A percentile compares a stretch with the other conserved stretches of the same genome.
These are phyloP conservation scores for Hippocampus comes DNA, from an alignment of 2,113 vertebrate genomes.

Conservation along the genomic window DNA sequence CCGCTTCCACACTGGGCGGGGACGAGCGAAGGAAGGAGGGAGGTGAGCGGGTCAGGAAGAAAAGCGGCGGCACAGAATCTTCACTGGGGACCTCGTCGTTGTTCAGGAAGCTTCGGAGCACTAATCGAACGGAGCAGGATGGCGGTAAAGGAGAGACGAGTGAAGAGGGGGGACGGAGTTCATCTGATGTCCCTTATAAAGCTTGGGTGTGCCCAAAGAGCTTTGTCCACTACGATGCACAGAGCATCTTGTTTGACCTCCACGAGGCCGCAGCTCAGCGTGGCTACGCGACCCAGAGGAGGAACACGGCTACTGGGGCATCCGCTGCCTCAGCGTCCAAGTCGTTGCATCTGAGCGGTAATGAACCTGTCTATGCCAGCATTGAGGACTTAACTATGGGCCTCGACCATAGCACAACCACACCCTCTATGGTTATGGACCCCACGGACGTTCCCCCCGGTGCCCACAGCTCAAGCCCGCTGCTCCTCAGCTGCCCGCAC, in stretches of 20 bases:
- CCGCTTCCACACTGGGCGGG: constrained; percentile 31
- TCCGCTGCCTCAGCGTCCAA: constrained; percentile 78
- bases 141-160: constrained; percentile 46
- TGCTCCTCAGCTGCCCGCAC: constrained; percentile 89
- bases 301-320: constrained; percentile 87
- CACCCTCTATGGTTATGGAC: constrained; percentile 66
- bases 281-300: constrained; percentile 66
- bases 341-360: constrained; percentile 51
- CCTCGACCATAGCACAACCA: constrained; percentile 28
- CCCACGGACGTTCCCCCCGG: constrained; percentile 60
- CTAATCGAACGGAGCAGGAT: constrained; percentile 69
- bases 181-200: constrained; percentile 52
- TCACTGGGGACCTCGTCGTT: constrained; percentile 76
- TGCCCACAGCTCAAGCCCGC: constrained; percentile 68
- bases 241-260: constrained; percentile 88
- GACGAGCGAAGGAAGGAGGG: constrained; percentile 66
- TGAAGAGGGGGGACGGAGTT: constrained; percentile 46
- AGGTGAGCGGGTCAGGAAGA: constrained; percentile 77
- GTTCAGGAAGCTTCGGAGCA: constrained; percentile 81
- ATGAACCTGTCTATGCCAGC: constrained; percentile 77
- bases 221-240: constrained; percentile 87
- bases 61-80: constrained; percentile 73
- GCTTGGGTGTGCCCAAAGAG: constrained; percentile 83
- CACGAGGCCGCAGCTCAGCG: constrained; percentile 74
- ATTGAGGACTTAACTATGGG: constrained; percentile 77